Conservation (phyloP, 2,113 vertebrate species). For the Pterocles orientalis region DNA sequence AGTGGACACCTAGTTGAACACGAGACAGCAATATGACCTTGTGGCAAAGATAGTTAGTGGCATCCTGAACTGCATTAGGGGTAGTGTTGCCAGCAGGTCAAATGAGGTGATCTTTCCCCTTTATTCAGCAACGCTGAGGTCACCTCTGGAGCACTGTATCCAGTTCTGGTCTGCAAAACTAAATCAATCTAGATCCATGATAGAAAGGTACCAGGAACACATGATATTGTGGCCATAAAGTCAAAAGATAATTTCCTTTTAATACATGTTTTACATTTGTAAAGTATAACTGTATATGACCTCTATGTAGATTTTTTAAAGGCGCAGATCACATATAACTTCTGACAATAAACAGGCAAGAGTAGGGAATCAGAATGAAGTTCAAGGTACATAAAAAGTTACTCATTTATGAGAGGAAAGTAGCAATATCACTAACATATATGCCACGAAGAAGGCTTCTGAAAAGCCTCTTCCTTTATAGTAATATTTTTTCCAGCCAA, state of each 20-base stretch:
- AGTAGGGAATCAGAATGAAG: not conserved
- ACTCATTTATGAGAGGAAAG: not conserved
- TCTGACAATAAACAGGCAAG: not conserved
- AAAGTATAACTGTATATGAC: not conserved
- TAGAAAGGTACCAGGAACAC: not conserved
- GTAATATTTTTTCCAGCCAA: constrained; percentile 10
- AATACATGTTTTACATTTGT: not conserved
- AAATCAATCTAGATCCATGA: not conserved
- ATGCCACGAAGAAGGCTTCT: not conserved
- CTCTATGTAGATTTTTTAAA: not conserved
- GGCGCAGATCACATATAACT: not conserved
- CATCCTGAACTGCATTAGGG: not conserved
- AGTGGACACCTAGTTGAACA: not conserved
- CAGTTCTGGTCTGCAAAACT: not conserved
- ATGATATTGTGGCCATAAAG: not conserved
- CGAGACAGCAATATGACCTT: not conserved
- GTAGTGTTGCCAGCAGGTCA: not conserved
- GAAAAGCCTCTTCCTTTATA: not conserved
- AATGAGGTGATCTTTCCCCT: not conserved
- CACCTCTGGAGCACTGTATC: not conserved
- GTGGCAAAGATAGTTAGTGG: not conserved
- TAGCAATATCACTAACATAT: not conserved
- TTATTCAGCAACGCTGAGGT: not conserved
- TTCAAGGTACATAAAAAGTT: not conserved
- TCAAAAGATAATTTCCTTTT: not conserved